These are phyloP conservation scores for Thinocorus orbignyianus DNA, from an alignment of 2,113 vertebrate species.

Conservation along the genomic window DNA sequence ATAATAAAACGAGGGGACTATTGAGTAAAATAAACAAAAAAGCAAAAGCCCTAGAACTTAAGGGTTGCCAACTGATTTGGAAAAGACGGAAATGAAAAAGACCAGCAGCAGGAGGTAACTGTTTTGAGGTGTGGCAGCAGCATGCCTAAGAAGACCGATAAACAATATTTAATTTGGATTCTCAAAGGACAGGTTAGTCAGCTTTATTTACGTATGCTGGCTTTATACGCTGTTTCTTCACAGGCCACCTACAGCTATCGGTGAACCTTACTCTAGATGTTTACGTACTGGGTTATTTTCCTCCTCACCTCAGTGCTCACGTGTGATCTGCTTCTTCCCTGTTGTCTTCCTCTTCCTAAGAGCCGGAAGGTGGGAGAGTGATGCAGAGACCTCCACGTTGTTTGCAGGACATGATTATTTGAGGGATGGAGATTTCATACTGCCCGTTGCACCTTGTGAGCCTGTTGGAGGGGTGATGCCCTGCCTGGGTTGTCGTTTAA, in stretches of 20 bases:
- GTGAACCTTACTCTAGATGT: neutral
- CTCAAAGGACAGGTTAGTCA: slow-evolving; percentile 39
- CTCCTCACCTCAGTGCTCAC: neutral
- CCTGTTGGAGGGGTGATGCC: neutral
- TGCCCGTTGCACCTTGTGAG: neutral
- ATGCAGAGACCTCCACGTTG: neutral
- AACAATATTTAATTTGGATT: slow-evolving; percentile 2
- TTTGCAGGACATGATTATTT: neutral
- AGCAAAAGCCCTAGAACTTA: neutral
- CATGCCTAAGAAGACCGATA: neutral
- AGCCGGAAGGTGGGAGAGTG: neutral
- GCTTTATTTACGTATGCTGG: neutral
- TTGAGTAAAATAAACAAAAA: neutral
- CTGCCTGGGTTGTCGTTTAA: neutral
- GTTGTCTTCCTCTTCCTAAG: neutral
- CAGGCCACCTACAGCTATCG: neutral
- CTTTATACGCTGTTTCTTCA: neutral
- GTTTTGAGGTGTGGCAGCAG: neutral
- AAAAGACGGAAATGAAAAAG: neutral
- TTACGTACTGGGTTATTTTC: neutral
- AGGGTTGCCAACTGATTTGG: neutral
- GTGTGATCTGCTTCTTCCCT: neutral
- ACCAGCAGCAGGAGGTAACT: neutral
- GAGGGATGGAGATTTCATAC: neutral
- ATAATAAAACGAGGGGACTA: neutral